Percentiles rank a stretch among this genome's conserved stretches.
phyloP scores from a whole-genome alignment of 2,888 invertebrate species.

The Eucera pruinosa region DNA sequence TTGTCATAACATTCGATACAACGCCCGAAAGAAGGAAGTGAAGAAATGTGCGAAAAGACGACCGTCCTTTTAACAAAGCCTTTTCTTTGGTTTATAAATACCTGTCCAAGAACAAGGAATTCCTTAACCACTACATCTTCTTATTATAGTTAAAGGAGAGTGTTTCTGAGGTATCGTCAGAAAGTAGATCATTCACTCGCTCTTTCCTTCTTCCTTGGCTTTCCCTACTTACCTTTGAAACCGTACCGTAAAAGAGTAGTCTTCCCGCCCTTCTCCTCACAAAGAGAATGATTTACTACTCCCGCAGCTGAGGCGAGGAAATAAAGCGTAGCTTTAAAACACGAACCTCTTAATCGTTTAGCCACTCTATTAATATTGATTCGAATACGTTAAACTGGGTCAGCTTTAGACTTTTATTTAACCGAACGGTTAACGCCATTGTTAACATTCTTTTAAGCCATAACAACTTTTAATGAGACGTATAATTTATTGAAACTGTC shows the following conservation, averaged over 20 bases:
- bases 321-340: slow-evolving; percentile 28
- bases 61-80: not conserved
- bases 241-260: slow-evolving; percentile 43
- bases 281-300: slow-evolving; percentile 38
- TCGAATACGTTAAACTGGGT: slow-evolving; percentile 1
- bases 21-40: not conserved
- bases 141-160: slow-evolving; percentile 11
- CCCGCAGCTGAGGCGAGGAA: not conserved
- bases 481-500: too few species aligned
- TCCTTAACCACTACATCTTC: not conserved
- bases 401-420: not conserved
- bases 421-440: not conserved
- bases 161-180: slow-evolving; percentile 32
- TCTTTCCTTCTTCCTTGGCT: slow-evolving; percentile 17
- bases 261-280: slow-evolving; percentile 14
- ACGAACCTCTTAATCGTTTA: slow-evolving; percentile 27
- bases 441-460: too few species aligned
- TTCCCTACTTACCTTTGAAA: slow-evolving; percentile 34
- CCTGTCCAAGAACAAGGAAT: not conserved
- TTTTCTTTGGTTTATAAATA: slow-evolving; percentile 2
- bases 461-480: too few species aligned
- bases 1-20: too few species aligned
- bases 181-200: slow-evolving; percentile 43
- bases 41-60: too few species aligned
- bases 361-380: slow-evolving; percentile 25